These are phyloP conservation scores for Cryptotermes secundus DNA, from an alignment of 1,140 invertebrate species.

Conservation along the genomic window DNA sequence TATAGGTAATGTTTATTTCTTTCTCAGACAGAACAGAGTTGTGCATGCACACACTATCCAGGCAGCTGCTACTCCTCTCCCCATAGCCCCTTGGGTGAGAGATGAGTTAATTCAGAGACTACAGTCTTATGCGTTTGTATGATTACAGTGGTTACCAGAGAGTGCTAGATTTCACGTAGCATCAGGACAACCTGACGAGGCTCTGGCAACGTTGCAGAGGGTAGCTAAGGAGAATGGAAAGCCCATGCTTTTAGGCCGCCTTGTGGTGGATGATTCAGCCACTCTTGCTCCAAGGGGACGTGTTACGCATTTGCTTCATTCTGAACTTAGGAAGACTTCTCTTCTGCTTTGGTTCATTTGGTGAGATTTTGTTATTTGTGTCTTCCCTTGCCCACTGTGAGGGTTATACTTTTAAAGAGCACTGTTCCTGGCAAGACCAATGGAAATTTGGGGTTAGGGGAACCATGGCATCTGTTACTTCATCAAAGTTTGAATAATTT, in stretches of 20 bases:
- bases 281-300: conserved; percentile 64
- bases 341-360: conserved; percentile 91
- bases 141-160: conserved; percentile 88
- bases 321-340: conserved; percentile 80
- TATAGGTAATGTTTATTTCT: too few relatives aligned
- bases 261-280: conserved; percentile 76
- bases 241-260: conserved; percentile 81
- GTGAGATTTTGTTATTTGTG: conserved; percentile 57
- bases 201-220: conserved; percentile 77
- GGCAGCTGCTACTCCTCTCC: too few relatives aligned
- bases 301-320: conserved; percentile 74
- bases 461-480: too few relatives aligned
- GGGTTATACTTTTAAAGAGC: too few relatives aligned
- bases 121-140: conserved; percentile 61
- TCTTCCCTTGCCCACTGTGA: too few relatives aligned
- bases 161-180: conserved; percentile 87
- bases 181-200: conserved; percentile 81
- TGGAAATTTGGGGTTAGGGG: too few relatives aligned
- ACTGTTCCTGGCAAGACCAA: too few relatives aligned
- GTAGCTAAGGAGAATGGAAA: conserved; percentile 87
- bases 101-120: too few relatives aligned
- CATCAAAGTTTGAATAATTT: too few relatives aligned
- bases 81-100: too few relatives aligned
- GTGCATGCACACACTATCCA: too few relatives aligned
- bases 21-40: too few relatives aligned